phyloP scores from a whole-genome alignment of 2,888 invertebrate species.

The Siphonodentalium dalli region DNA sequence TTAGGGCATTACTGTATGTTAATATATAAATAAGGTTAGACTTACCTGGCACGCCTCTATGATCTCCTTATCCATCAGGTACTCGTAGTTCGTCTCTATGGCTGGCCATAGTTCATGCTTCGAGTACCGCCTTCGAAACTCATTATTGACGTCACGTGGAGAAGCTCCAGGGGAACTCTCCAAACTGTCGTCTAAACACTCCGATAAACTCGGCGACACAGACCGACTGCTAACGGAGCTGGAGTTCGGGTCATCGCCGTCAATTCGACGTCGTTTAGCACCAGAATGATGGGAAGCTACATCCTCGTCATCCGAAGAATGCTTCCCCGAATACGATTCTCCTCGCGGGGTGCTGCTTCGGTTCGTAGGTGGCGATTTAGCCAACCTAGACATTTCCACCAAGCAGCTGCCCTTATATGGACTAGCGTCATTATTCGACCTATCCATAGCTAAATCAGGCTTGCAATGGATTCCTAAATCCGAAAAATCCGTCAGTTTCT shows the following conservation, averaged over 20 bases:
- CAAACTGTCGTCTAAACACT: slow-evolving; percentile 41
- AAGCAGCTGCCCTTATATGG: too few species aligned
- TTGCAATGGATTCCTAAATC: too few species aligned
- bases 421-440: too few species aligned
- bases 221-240: slow-evolving; percentile 45
- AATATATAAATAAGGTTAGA: too few species aligned
- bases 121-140: slow-evolving; percentile 67
- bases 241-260: slow-evolving; percentile 37
- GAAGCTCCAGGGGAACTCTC: slow-evolving; percentile 45
- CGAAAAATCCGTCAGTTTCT: too few species aligned
- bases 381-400: too few species aligned
- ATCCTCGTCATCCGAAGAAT: too few species aligned
- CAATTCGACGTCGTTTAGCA: slow-evolving; percentile 47
- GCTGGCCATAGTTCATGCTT: slow-evolving; percentile 88
- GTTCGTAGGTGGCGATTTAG: too few species aligned
- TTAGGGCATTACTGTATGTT: too few species aligned
- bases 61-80: slow-evolving; percentile 93
- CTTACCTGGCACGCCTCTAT: slow-evolving; percentile 83
- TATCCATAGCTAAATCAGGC: too few species aligned
- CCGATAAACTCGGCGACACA: slow-evolving; percentile 45
- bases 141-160: slow-evolving; percentile 47
- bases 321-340: too few species aligned
- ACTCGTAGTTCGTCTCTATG: slow-evolving; percentile 89
- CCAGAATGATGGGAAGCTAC: slow-evolving; percentile 41
- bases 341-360: too few species aligned